Percentiles rank a stretch among this genome's conserved stretches.
phyloP scores from a whole-genome alignment of 2,797 vertebrate genomes.

The Acipenser transmontanus region DNA sequence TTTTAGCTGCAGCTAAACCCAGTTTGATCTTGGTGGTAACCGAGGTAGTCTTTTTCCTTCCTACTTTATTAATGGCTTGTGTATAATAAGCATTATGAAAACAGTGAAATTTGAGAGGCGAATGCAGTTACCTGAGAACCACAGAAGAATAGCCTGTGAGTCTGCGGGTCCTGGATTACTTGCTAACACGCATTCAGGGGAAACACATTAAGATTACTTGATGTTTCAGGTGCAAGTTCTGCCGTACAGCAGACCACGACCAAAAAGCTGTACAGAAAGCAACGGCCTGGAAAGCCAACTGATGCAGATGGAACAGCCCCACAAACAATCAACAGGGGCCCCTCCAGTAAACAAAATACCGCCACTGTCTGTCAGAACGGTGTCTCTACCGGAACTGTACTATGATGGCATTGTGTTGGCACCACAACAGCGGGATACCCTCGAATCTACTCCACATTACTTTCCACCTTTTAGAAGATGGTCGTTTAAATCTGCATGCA shows the following conservation, averaged over 20 bases:
- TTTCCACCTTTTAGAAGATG: constrained; percentile 20
- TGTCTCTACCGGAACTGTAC: constrained; percentile 35
- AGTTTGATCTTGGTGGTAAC: constrained; percentile 18
- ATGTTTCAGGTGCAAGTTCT: constrained; percentile 27
- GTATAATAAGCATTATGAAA: constrained; percentile 30
- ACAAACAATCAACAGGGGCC: constrained; percentile 2
- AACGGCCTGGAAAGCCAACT: constrained; percentile 38
- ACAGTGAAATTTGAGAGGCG: constrained; percentile 44
- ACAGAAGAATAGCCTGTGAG: constrained; percentile 36
- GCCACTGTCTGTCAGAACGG: constrained; percentile 26
- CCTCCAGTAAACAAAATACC: constrained; percentile 16
- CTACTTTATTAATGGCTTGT: constrained; percentile 34
- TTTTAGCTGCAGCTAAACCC: too few species aligned
- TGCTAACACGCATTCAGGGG: constrained; percentile 50
- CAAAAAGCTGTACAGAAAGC: constrained; percentile 57
- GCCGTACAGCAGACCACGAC: constrained; percentile 31
- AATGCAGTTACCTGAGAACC: constrained; percentile 37
- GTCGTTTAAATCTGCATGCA: constrained; percentile 23
- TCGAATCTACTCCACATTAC: constrained; percentile 10
- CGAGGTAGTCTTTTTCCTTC: constrained; percentile 20
- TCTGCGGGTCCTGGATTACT: constrained; percentile 43
- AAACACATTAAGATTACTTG: constrained; percentile 45
- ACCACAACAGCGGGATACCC: constrained; percentile 11
- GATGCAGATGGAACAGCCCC: constrained; percentile 17
- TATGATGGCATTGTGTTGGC: constrained; percentile 13